Percentiles rank a stretch among this genome's conserved stretches.
phyloP scores from a whole-genome alignment of 2,113 vertebrate genomes.

The Carollia perspicillata region DNA sequence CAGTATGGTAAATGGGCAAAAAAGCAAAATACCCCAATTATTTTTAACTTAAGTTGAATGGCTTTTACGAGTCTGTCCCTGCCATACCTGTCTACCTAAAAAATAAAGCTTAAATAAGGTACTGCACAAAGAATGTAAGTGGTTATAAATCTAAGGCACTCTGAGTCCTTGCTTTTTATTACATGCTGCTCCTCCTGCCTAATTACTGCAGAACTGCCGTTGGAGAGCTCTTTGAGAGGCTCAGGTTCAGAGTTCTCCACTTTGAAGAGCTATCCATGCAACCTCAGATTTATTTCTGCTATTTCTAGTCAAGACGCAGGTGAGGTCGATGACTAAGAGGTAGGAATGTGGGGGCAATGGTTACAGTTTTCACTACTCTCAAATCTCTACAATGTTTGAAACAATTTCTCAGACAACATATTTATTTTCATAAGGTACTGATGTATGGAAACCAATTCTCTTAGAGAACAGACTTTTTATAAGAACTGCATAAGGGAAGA shows the following conservation, averaged over 20 bases:
- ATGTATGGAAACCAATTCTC: not conserved
- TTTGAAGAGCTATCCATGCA: not conserved
- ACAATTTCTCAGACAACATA: not conserved
- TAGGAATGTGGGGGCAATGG: not conserved
- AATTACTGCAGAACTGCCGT: not conserved
- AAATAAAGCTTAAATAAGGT: not conserved
- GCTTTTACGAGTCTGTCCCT: not conserved
- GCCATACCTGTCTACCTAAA: not conserved
- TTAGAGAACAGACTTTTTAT: not conserved
- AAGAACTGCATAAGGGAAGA: not conserved
- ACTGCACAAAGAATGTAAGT: not conserved
- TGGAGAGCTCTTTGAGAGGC: not conserved
- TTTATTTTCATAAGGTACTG: not conserved
- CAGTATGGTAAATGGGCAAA: not conserved
- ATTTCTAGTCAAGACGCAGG: not conserved
- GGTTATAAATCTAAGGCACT: too few relatives aligned
- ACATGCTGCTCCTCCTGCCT: not conserved
- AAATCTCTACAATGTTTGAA: not conserved
- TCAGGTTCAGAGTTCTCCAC: not conserved
- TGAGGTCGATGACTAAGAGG: not conserved
- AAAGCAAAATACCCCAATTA: not conserved
- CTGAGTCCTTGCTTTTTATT: not conserved
- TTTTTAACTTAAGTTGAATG: not conserved
- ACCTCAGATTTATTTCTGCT: not conserved
- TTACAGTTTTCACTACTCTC: not conserved